Conservation (phyloP, 2,888 invertebrate species). For the Watsonalla cultraria region DNA sequence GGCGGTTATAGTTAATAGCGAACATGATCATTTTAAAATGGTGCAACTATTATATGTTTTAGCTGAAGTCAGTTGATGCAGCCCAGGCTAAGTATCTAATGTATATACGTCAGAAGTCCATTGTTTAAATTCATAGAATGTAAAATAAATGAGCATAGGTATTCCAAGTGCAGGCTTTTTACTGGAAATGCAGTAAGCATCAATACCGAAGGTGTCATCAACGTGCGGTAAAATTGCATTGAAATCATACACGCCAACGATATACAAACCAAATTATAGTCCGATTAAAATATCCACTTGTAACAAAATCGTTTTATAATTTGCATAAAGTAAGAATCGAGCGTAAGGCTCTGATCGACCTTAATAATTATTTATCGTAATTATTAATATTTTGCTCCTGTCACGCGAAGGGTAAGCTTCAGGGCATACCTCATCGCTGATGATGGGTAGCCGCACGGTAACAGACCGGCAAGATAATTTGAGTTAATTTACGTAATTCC, state of each 20-base stretch:
- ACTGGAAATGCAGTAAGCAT: background rate
- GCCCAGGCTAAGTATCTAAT: no score
- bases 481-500: slow-evolving; percentile 71
- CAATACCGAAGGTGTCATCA: no score
- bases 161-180: background rate
- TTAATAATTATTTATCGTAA: slow-evolving; percentile 56
- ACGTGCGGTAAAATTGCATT: no score
- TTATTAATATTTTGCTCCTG: slow-evolving; percentile 63
- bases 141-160: slow-evolving; percentile 18
- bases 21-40: no score
- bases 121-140: slow-evolving; percentile 26
- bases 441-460: slow-evolving; percentile 54
- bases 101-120: background rate
- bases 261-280: background rate
- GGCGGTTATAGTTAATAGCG: no score
- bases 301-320: slow-evolving; percentile 23
- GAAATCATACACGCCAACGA: no score
- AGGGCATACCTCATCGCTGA: slow-evolving; percentile 40
- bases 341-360: slow-evolving; percentile 37
- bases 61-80: no score
- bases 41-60: no score
- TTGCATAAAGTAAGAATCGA: slow-evolving; percentile 40
- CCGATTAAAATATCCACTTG: slow-evolving; percentile 14
- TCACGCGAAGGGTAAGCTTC: slow-evolving; percentile 56
- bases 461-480: slow-evolving; percentile 66